Evolutionary conservation across 2,797 vertebrate species (phyloP).

Genomic region (Arctocebus calabarensis): DNA sequence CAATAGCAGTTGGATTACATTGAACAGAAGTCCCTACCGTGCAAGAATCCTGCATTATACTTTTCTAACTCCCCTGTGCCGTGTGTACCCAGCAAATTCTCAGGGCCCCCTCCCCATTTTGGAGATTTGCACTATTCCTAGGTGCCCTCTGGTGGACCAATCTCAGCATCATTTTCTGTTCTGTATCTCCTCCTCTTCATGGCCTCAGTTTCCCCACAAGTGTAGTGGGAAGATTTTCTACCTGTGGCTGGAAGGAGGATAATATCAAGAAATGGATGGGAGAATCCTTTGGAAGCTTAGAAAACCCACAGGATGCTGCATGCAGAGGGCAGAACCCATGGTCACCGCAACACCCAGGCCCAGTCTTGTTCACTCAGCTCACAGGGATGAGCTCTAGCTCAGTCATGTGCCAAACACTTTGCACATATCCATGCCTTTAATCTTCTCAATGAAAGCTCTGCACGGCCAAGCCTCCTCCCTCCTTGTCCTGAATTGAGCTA

Average conservation of each 20-base stretch:
- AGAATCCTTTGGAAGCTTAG: not conserved
- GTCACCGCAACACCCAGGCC: not conserved
- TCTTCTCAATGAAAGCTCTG: not conserved
- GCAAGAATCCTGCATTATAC: not conserved
- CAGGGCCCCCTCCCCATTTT: not conserved
- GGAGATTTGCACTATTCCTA: not conserved
- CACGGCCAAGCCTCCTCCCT: not conserved
- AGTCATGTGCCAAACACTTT: not conserved
- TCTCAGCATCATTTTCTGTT: constrained; percentile 27
- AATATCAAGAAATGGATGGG: not conserved
- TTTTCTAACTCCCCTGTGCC: not conserved
- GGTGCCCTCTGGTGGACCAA: constrained; percentile 57
- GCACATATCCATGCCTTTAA: not conserved
- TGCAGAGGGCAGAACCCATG: not conserved
- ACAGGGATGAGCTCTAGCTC: not conserved
- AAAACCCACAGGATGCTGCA: accelerated
- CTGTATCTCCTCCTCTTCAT: not conserved
- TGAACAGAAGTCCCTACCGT: not conserved
- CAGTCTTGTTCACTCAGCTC: not conserved
- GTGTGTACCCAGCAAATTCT: not conserved
- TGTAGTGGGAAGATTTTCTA: constrained; percentile 24
- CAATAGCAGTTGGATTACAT: not conserved
- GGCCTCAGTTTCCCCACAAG: constrained; percentile 58
- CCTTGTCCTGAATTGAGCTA: not conserved
- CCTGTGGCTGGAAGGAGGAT: not conserved